Percentiles rank a stretch among this genome's conserved stretches.
Evolutionary conservation across 2,888 invertebrate species (phyloP).

Genomic region (Aleiodes leptofemur): DNA sequence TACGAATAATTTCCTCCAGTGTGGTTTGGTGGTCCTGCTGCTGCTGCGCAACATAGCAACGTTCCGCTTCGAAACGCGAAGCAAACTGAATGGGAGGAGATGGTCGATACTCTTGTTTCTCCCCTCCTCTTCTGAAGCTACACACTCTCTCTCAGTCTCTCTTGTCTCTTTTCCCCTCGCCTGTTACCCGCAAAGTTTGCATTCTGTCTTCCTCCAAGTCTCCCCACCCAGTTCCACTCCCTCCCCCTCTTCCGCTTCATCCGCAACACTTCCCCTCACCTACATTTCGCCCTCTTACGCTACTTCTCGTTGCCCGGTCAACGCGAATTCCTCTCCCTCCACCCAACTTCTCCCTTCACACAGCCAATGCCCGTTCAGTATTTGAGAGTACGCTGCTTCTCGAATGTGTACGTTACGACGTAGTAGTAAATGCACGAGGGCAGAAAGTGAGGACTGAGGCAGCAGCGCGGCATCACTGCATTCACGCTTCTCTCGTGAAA

Average conservation of each 20-base stretch:
- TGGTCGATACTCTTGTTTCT: slow-evolving; percentile 63
- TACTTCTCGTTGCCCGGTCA: slow-evolving; percentile 53
- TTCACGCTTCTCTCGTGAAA: slow-evolving; percentile 50
- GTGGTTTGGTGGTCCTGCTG: slow-evolving; percentile 23
- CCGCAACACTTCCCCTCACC: slow-evolving; percentile 7
- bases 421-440: slow-evolving; percentile 49
- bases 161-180: background rate
- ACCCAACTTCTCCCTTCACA: slow-evolving; percentile 30
- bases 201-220: slow-evolving; percentile 17
- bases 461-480: slow-evolving; percentile 42
- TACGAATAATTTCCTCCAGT: slow-evolving; percentile 24
- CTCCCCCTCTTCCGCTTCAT: slow-evolving; percentile 18
- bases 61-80: slow-evolving; percentile 50
- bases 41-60: slow-evolving; percentile 47
- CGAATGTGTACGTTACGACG: slow-evolving; percentile 41
- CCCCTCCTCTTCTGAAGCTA: slow-evolving; percentile 21
- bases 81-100: slow-evolving; percentile 63
- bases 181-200: slow-evolving; percentile 38
- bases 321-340: slow-evolving; percentile 15
- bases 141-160: slow-evolving; percentile 8
- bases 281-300: slow-evolving; percentile 28
- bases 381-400: slow-evolving; percentile 36
- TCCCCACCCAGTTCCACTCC: slow-evolving; percentile 23
- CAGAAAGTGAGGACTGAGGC: slow-evolving; percentile 38
- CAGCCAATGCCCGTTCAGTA: slow-evolving; percentile 29